A percentile compares a stretch with the other conserved stretches of the same genome.
Conservation (phyloP, 2,113 vertebrate species). For the Ophiodon elongatus region DNA sequence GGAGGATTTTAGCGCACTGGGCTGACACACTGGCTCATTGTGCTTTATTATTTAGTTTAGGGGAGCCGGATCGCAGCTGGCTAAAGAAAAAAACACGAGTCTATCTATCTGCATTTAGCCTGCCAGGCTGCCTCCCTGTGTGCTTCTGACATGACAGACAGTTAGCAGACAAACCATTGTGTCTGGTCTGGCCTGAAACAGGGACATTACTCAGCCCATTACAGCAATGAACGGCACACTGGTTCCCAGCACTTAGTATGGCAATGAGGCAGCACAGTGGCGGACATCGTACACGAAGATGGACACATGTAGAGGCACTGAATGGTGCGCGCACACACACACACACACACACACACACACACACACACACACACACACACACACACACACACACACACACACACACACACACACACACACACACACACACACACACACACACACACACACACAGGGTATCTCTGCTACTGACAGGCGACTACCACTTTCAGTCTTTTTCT, state of each 20-base stretch:
- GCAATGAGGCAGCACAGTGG: constrained; percentile 65
- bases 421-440: neutral
- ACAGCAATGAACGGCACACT: constrained; percentile 41
- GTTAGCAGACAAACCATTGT: constrained; percentile 32
- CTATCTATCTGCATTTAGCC: constrained; percentile 49
- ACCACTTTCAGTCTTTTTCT: constrained; percentile 26
- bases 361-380: neutral
- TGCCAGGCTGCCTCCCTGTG: constrained; percentile 42
- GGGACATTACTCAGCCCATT: constrained; percentile 71
- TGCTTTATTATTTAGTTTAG: constrained; percentile 53
- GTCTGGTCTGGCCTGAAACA: constrained; percentile 39
- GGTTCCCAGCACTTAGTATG: constrained; percentile 60
- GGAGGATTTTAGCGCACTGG: neutral
- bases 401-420: neutral
- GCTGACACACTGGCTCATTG: constrained; percentile 27
- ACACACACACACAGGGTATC: neutral
- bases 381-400: neutral
- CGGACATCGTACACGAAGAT: constrained; percentile 20
- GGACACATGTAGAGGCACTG: constrained; percentile 43
- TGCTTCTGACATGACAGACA: constrained; percentile 44
- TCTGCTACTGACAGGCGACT: constrained; percentile 1
- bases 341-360: neutral
- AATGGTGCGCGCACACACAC: neutral
- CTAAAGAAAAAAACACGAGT: constrained; percentile 51
- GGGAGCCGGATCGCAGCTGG: constrained; percentile 45